phyloP scores from a whole-genome alignment of 2,113 vertebrate species.

The Saiga tatarica region DNA sequence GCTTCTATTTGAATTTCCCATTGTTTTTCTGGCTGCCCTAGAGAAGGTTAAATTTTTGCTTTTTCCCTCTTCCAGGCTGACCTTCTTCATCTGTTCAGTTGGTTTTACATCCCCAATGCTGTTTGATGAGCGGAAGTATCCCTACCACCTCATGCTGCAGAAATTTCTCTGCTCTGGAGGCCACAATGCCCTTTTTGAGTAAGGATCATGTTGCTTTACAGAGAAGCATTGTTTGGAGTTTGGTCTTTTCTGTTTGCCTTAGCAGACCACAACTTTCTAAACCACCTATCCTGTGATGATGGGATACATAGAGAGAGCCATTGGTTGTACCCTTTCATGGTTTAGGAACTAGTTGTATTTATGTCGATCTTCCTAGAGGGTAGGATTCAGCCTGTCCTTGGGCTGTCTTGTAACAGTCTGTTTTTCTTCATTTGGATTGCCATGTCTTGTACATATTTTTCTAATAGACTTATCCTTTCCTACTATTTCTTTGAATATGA shows the following conservation, averaged over 20 bases:
- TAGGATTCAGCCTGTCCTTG: not conserved
- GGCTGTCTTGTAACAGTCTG: not conserved
- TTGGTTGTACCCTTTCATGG: not conserved
- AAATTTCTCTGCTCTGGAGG: slow-evolving; percentile 96
- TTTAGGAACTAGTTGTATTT: not conserved
- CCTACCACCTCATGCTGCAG: slow-evolving; percentile 96
- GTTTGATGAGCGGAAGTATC: slow-evolving; percentile 95
- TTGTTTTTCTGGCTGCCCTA: slow-evolving; percentile 9
- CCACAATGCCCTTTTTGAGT: slow-evolving; percentile 97
- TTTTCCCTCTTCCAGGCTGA: slow-evolving; percentile 83
- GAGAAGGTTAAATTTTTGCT: slow-evolving; percentile 19
- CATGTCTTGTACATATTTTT: not conserved
- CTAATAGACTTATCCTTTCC: not conserved
- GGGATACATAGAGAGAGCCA: not conserved
- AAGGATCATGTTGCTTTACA: slow-evolving; percentile 75
- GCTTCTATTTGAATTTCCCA: not conserved
- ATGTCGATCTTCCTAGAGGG: not conserved
- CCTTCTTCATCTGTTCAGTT: slow-evolving; percentile 97
- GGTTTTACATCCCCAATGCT: slow-evolving; percentile 96
- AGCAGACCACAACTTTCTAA: not conserved
- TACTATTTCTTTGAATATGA: not conserved
- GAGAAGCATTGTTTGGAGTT: slow-evolving; percentile 17
- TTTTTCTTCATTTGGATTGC: not conserved
- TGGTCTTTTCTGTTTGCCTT: slow-evolving; percentile 13
- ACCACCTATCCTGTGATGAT: not conserved